phyloP scores from a whole-genome alignment of 2,797 vertebrate genomes.

The Setipinna tenuifilis region DNA sequence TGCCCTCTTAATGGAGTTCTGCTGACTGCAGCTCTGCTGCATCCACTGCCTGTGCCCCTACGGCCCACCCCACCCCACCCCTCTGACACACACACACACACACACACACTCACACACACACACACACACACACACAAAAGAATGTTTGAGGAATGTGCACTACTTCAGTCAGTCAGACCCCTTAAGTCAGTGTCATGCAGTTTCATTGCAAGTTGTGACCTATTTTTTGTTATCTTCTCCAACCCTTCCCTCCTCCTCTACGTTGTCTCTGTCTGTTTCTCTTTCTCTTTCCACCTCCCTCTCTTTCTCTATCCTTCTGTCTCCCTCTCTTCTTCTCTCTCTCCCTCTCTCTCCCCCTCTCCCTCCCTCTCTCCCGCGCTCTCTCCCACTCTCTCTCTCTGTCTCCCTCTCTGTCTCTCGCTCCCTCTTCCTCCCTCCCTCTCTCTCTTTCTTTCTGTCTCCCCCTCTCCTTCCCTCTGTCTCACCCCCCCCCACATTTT shows the following conservation, averaged over 20 bases:
- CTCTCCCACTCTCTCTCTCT: neutral
- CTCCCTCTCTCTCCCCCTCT: neutral
- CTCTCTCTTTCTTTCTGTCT: too few species aligned
- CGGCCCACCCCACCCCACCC: neutral
- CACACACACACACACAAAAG: constrained; percentile 1
- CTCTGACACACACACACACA: neutral
- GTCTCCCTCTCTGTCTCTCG: neutral
- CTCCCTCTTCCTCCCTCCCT: neutral
- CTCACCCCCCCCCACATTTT: too few species aligned
- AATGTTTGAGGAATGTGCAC: neutral
- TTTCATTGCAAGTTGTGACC: neutral
- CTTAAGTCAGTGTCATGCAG: neutral
- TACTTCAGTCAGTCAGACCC: neutral
- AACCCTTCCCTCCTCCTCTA: neutral
- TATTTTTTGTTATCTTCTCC: neutral
- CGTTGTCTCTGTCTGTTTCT: neutral
- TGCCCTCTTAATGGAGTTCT: neutral
- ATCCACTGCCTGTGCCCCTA: neutral
- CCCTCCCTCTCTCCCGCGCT: neutral
- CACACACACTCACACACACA: neutral
- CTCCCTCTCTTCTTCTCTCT: neutral
- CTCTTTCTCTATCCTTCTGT: neutral
- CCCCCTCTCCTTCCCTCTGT: too few species aligned
- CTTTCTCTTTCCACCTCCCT: too few species aligned
- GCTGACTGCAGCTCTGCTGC: neutral